These are phyloP conservation scores for Falco concolor DNA, from an alignment of 2,797 vertebrate genomes.

Conservation along the genomic window DNA sequence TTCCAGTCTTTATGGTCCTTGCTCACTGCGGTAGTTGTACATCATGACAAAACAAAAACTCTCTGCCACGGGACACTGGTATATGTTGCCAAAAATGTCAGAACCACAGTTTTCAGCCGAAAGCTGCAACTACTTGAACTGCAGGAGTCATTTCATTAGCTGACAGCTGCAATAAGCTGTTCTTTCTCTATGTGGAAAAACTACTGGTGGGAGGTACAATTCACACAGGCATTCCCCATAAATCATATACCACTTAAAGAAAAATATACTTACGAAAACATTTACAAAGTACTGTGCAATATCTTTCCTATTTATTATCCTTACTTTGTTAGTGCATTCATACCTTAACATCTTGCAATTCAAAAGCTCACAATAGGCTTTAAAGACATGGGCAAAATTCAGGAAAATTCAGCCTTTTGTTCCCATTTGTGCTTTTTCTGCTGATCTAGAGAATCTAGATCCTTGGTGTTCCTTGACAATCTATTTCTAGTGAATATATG, in stretches of 20 bases:
- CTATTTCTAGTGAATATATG: neutral
- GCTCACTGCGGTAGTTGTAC: neutral
- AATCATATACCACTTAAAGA: slow-evolving; percentile 25
- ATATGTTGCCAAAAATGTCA: slow-evolving; percentile 22
- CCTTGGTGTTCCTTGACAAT: neutral
- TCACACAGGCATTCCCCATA: slow-evolving; percentile 6
- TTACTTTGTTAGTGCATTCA: neutral
- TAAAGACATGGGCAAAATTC: neutral
- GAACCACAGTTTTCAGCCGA: slow-evolving; percentile 11
- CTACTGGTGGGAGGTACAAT: slow-evolving; percentile 31
- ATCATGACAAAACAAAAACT: neutral
- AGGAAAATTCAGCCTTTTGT: neutral
- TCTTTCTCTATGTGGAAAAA: slow-evolving; percentile 7
- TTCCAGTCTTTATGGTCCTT: neutral
- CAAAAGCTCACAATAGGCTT: neutral
- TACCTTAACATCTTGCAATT: neutral
- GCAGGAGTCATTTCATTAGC: slow-evolving; percentile 44
- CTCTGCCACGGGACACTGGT: neutral
- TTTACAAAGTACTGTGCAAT: neutral
- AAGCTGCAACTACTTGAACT: slow-evolving; percentile 22
- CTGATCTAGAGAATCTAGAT: neutral
- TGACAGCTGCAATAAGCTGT: slow-evolving; percentile 40
- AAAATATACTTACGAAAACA: neutral
- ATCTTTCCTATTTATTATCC: neutral
- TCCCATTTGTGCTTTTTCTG: neutral